Percentiles rank a stretch among this genome's conserved stretches.
Evolutionary conservation across 2,888 invertebrate species (phyloP).

Genomic region (Cyrtodaria siliqua): DNA sequence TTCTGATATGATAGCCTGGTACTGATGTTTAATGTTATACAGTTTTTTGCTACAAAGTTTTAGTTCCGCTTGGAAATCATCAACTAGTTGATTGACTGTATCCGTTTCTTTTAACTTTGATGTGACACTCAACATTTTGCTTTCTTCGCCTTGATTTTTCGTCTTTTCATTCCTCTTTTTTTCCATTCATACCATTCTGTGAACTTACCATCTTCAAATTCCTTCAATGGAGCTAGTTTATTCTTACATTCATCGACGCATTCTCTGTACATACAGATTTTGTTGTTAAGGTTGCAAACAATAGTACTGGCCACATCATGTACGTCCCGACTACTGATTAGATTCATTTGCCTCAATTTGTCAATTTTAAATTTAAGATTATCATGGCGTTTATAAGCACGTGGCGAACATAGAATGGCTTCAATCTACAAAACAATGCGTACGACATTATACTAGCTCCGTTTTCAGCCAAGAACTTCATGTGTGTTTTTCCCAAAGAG

Average conservation of each 20-base stretch:
- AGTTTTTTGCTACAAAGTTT: conserved; percentile 23
- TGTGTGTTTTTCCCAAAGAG: too few species aligned
- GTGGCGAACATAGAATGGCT: too few species aligned
- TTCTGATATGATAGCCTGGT: too few species aligned
- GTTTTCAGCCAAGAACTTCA: too few species aligned
- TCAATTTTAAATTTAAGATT: too few species aligned
- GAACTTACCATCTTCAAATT: conserved; percentile 12
- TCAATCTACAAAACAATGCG: too few species aligned
- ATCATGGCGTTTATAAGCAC: too few species aligned
- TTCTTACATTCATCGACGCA: conserved; percentile 34
- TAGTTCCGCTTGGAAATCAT: conserved; percentile 24
- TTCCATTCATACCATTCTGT: conserved; percentile 39
- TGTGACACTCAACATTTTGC: conserved; percentile 19
- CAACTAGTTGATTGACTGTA: conserved; percentile 11
- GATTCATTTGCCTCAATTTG: conserved; percentile 47
- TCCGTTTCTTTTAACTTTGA: conserved; percentile 33
- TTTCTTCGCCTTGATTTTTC: conserved; percentile 14
- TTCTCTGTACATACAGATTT: conserved; percentile 42
- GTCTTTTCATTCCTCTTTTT: conserved; percentile 13
- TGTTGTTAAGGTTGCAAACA: conserved; percentile 13
- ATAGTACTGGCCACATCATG: conserved; percentile 4
- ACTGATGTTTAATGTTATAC: too few species aligned
- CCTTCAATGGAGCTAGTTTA: background rate
- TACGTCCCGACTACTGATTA: conserved; percentile 17
- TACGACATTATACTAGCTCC: too few species aligned